Base-by-base conservation (phyloP, 2,113 vertebrate genomes). In the Cyphomyrus plagiostoma region DNA sequence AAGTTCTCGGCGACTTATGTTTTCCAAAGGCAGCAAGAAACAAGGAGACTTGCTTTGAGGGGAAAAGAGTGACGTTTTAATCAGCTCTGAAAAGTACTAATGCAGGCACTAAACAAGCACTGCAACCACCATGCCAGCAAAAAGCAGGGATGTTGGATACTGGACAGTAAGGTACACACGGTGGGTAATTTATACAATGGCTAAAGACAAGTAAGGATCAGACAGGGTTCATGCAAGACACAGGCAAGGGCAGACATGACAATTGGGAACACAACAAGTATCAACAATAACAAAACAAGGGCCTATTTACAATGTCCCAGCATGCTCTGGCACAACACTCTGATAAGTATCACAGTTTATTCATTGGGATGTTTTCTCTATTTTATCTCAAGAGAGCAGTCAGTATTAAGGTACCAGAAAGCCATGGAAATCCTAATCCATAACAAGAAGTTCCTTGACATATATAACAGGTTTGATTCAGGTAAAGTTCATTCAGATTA, bases 371-470 rank as follows among this genome's bases (percentile, higher is more conserved):
- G 80, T 66, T 84, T 84, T 52, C 77, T 19, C 45, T 23, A 17
- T 89, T 85, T 74, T 39, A 85, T 49, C 77, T 62, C 35, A 86
- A 48, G 49, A 46, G 45, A 88, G 80, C 74, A 90, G 88, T 89
- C 48, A 86, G 88, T 62, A 5, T 86, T 89, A 88, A 70, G 84
- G 88, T 52, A 82, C 86, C 86, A 52, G 66, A 88, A 52, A 89
- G 86, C 15, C 52, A 80, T 30, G 35, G 23, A 89, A 91, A 91
- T 91, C 84, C 87, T 62, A 88, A 66, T 84, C 87, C 86, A 89
- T 84, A 91, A 92, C 86, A 92, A 90, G 88, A 89, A 39, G 66
- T 45, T 74, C 26, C 86, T 74, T 46, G 50, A 86, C 53, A 42
- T 88, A 90, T 42, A 45, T 48, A 80, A 49, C 89, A 77, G 87